Base-by-base conservation (phyloP, 2,113 vertebrate species). In the Calyptomena viridis region DNA sequence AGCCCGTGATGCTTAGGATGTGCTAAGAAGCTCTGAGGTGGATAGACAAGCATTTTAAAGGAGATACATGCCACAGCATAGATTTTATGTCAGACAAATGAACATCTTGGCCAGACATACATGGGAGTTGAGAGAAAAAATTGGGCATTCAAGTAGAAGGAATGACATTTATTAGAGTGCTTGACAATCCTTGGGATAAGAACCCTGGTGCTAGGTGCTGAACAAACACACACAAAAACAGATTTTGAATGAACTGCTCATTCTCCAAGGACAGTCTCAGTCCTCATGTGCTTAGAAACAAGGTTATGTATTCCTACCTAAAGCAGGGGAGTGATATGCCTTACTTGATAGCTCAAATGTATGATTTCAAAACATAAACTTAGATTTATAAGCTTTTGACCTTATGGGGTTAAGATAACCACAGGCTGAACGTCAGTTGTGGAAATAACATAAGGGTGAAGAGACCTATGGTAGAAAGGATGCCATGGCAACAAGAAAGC, bases 401-500 rank as follows among this genome's bases (percentile, higher is more conserved):
- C n/a, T n/a, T n/a, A n/a, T 50, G 58, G 30, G 23, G 24, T 20
- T 19, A 58, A 74, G 93, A 84, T 87, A 93, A 42, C 75, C 90
- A 68, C 12, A 67, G 67, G 63, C 80, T 95, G 91, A 66, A 94
- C 73, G 71, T 35, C 53, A 86, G 6, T 55, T 76, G 67, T 55
- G 50, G 68, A 96, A 91, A 89, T 81, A 91, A 76, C 64, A 28
- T 66, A n/a, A 67, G 75, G 25, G 53, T 60, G 35, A 69, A 50
- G 63, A 71, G 83, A 92, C 33, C 21, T 66, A 80, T 2, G 1
- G 69, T 67, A 49, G 53, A 76, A 85, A 83, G 94, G 90, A 86
- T 97, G 67, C 93, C 94, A 97, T 98, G 97, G 97, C 95, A 98
- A 98, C 96, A 92, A 91, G 91, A 95, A 94, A 93, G 95, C 96